Evolutionary conservation across 2,797 vertebrate species (phyloP), one percentile per base, ranked within the genome.

Genomic region (Microctenopoma lineatum): DNA sequence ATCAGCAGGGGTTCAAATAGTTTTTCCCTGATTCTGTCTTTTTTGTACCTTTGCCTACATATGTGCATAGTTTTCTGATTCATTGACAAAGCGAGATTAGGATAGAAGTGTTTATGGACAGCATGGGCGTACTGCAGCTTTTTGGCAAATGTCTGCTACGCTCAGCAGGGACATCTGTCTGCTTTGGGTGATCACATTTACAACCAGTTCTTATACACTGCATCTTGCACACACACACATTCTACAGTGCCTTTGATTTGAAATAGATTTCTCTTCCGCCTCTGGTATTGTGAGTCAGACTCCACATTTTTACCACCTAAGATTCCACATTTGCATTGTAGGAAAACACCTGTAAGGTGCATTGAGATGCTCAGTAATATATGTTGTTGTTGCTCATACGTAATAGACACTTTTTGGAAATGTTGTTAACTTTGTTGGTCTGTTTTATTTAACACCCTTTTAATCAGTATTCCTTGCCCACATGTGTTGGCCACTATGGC

Each of bases 221-320:
- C 11, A 26, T 32, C 54, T 38, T 45, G 4, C 26, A 11, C 38
- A 29, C 26, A 11, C 38, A 29, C 78, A 26, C 41, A 54, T 16
- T 47, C 55, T n/a, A 15, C 63, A 5, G 52, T 3, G 14, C 46
- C 59, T 81, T 78, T 79, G 59, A 77, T 77, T 77, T 55, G 63
- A 77, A 77, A 56, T 53, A 3, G 48, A 48, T 76, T 59, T 21
- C 48, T 73, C 45, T 15, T 0, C 66, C 16, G 73, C 66, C 70
- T 39, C 34, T 54, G 66, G 57, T 66, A 10, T 26, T 55, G 62
- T 73, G 70, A 83, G 66, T 80, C 69, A 71, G 32, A 32, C 41
- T n/a, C 14, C 70, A 63, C 25, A 15, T 39, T 67, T 50, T 58
- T 42, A 56, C 52, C 50, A 9, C 46, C 55, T 27, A 26, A 54